phyloP scores from a whole-genome alignment of 2,113 vertebrate genomes.

The Istiophorus platypterus region DNA sequence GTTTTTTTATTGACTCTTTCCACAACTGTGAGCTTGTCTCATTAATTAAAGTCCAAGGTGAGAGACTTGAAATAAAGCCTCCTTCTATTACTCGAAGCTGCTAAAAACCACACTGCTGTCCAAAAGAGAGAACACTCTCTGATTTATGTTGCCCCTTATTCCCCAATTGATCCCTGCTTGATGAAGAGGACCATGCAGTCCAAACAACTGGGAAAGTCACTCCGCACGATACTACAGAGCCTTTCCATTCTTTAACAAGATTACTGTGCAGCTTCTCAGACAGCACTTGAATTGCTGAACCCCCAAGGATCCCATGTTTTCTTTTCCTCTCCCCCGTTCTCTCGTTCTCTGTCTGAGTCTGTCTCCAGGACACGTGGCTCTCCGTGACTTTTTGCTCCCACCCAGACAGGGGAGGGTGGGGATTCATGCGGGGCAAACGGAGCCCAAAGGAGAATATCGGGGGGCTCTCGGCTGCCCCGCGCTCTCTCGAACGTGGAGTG shows the following conservation, averaged over 20 bases:
- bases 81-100: constrained; percentile 16
- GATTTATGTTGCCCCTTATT: constrained; percentile 31
- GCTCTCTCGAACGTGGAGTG: constrained; percentile 61
- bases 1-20: constrained; percentile 5
- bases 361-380: constrained; percentile 76
- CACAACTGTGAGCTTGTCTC: constrained; percentile 12
- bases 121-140: constrained; percentile 18
- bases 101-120: constrained; percentile 24
- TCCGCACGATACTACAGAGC: constrained; percentile 46
- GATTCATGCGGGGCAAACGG: constrained; percentile 33
- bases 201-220: constrained; percentile 49
- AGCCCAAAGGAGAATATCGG: constrained; percentile 62
- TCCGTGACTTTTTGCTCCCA: constrained; percentile 61
- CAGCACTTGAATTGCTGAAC: constrained; percentile 64
- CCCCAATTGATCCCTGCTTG: constrained; percentile 25
- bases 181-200: constrained; percentile 27
- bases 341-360: constrained; percentile 52
- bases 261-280: constrained; percentile 70
- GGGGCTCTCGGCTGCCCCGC: constrained; percentile 64
- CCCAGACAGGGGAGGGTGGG: constrained; percentile 21
- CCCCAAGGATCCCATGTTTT: constrained; percentile 60
- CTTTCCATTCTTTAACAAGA: constrained; percentile 59
- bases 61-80: constrained; percentile 35
- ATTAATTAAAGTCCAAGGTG: constrained; percentile 15
- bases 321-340: constrained; percentile 43